Percentiles rank a stretch among this genome's conserved stretches.
These are phyloP conservation scores for Picathartes gymnocephalus DNA, from an alignment of 2,113 vertebrate genomes.

Conservation along the genomic window DNA sequence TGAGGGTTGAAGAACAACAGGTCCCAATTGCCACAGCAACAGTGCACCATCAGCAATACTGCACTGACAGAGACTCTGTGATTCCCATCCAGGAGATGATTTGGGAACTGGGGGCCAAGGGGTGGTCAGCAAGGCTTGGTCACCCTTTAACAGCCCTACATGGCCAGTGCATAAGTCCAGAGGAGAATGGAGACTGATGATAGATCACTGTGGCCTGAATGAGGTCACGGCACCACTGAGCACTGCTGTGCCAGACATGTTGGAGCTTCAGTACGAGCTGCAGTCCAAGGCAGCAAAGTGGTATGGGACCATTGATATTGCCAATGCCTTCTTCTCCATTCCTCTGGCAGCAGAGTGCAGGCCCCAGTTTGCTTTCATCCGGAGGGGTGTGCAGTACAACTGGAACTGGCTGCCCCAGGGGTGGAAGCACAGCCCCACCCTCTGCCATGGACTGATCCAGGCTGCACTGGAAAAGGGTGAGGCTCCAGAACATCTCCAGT, in stretches of 20 bases:
- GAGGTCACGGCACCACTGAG: neutral
- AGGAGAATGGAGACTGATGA: neutral
- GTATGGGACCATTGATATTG: neutral
- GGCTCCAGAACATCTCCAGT: neutral
- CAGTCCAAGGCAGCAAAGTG: neutral
- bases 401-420: neutral
- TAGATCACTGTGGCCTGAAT: neutral
- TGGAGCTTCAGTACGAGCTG: neutral
- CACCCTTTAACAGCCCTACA: no score
- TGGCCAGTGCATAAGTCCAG: no score
- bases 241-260: neutral
- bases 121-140: no score
- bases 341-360: neutral
- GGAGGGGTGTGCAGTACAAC: neutral
- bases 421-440: neutral
- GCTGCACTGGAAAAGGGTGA: neutral
- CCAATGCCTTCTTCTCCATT: neutral
- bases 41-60: no score
- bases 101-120: no score
- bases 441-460: neutral
- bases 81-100: no score
- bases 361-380: neutral
- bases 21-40: no score
- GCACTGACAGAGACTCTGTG: no score
- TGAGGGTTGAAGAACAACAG: no score